Base-by-base conservation (phyloP, 1,140 invertebrate species). In the Parasteatoda tepidariorum region DNA sequence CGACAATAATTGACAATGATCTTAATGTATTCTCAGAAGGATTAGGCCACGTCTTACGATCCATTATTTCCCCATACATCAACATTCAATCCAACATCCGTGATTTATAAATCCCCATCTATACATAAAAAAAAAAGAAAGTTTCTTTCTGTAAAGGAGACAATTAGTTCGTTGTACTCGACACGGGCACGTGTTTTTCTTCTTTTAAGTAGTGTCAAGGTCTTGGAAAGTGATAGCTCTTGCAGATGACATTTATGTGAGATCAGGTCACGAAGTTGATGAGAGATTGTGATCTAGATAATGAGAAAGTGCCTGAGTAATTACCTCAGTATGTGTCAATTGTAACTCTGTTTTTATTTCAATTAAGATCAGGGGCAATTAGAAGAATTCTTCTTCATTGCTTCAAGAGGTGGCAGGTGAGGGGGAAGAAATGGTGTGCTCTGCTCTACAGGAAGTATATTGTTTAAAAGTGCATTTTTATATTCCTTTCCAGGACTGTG, bases 131-230 rank as follows among this genome's bases (percentile, higher is more conserved):
- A n/a, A n/a, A n/a, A n/a, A n/a, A 4, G 38, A 48, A 48, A 13
- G 9, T 48, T 48, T 48, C 18, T 48, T 48, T 48, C 38, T 48
- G n/a, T 48, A 0, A 18, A 18, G 38, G 4, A 48, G 18, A 59
- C 73, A 62, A 75, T 75, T 41, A 41, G 73, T 22, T 62, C 73
- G 18, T 75, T 75, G 73, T 75, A 30, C 73, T 75, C 33, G 18
- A 13, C 4, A 48, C 1, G 33, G 26, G 13, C 26, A n/a, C 41
- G 18, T 57, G 11, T 18, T 68, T 68, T 68, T 68, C 38, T 48
- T 48, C 38, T 18, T 48, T n/a, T 28, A 3, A 62, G 26, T 61
- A 61, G 57, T 61, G 59, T 75, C 73, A 71, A 71, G 68, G 73
- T 61, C 54, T 55, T 30, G 41, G 7, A 6, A 7, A 31, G 67